Base-by-base conservation (phyloP, 30 jellyfish, hydroid and myxozoan species). In the Hydra vulgaris region DNA sequence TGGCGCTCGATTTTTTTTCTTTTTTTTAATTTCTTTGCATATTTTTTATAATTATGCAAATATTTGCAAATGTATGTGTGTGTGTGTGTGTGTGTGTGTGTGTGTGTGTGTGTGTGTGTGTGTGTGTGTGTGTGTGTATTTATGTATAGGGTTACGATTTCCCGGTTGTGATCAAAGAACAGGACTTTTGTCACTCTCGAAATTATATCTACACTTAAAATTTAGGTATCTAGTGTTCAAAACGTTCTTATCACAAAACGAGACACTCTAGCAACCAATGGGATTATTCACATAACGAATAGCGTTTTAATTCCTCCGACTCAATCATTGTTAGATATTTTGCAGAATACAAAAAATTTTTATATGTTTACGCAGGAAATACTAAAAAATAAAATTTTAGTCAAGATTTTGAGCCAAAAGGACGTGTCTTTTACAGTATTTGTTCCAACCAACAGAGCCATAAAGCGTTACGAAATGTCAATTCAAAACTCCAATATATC, bases 161-260 rank as follows among this genome's bases (percentile, higher is more conserved):
- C n/a, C n/a, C n/a, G n/a, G n/a, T n/a, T n/a, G n/a, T n/a, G n/a
- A n/a, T n/a, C n/a, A n/a, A n/a, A n/a, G n/a, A n/a, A n/a, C n/a
- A n/a, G n/a, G n/a, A n/a, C n/a, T n/a, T n/a, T n/a, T n/a, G n/a
- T n/a, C n/a, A n/a, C n/a, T n/a, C n/a, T n/a, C n/a, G n/a, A n/a
- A n/a, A n/a, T n/a, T n/a, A n/a, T n/a, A n/a, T n/a, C n/a, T n/a
- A n/a, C n/a, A n/a, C n/a, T n/a, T n/a, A n/a, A n/a, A n/a, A n/a
- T n/a, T 53, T 20, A 78, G 85, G 54, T n/a, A 18, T 53, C 85
- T 3, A 78, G 79, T n/a, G 85, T 78, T 54, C 85, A 78, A 78
- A 61, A 78, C 18, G 85, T 20, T 16, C n/a, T 54, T 25, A 69
- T 78, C 25, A 1, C 23, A 20, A 19, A 78, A 53, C 22, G 66